Conservation (phyloP, 2,113 vertebrate species). For the Cyprinodon tularosa region DNA sequence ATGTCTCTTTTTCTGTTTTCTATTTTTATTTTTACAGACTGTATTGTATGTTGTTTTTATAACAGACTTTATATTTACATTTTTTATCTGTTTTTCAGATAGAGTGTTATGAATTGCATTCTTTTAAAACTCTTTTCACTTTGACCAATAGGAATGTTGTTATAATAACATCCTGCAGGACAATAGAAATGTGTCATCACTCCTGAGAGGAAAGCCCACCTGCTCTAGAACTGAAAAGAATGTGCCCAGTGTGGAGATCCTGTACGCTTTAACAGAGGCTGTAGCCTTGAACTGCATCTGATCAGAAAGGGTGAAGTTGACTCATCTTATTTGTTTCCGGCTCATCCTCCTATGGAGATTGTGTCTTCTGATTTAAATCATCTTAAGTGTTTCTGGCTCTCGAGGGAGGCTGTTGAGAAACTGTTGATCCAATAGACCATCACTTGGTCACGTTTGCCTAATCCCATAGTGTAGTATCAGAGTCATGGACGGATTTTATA, state of each 20-base stretch:
- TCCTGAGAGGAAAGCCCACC: no score
- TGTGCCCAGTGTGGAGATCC: neutral
- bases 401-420: slow-evolving; percentile 42
- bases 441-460: slow-evolving; percentile 54
- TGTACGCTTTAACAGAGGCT: neutral
- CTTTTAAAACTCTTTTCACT: no score
- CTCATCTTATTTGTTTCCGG: neutral
- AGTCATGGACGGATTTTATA: slow-evolving; percentile 40
- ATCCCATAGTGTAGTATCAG: slow-evolving; percentile 36
- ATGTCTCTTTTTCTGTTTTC: no score
- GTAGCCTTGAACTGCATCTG: neutral
- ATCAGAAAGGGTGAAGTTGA: neutral
- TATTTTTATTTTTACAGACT: no score
- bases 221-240: no score
- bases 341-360: neutral
- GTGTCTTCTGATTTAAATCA: slow-evolving; percentile 19
- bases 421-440: slow-evolving; percentile 44
- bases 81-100: no score
- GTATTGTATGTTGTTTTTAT: no score
- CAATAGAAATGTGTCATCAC: no score
- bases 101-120: no score
- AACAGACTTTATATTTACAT: no score
- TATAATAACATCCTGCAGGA: no score
- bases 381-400: slow-evolving; percentile 3
- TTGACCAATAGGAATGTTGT: no score